Evolutionary conservation across 2,888 invertebrate species (phyloP), one percentile per base, ranked within the genome.

Genomic region (Lasioglossum calceatum): DNA sequence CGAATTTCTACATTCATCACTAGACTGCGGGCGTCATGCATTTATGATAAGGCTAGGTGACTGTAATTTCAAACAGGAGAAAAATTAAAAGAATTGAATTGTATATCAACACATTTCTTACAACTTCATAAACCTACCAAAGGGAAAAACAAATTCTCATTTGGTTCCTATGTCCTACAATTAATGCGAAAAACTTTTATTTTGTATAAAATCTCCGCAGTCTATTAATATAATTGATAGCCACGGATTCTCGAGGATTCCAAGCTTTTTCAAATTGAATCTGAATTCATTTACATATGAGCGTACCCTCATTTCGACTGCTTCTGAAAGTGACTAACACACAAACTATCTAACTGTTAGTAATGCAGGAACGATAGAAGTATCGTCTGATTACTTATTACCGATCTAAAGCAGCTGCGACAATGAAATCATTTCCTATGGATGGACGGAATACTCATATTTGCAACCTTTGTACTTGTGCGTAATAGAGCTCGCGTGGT

Each of bases 381-480:
- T 64, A 42, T 50, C 32, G 54, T 36, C 7, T 50, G n/a, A 36
- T 67, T 36, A 39, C 14, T 50, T 36, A 36, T 67, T 36, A 39
- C 14, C 14, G 8, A 32, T 64, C 14, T 67, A n/a, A 54, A 36
- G 54, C 71, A 76, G 54, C 58, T 70, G 67, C 32, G 64, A 23
- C 44, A 42, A 72, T 81, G 71, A 77, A 77, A 58, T 81, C 44
- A 47, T 77, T 71, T 77, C 36, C 23, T 47, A 32, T n/a, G 71
- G 7, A n/a, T 32, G 36, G 4, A 70, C 5, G 10, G 44, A 50
- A 39, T 47, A 61, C 36, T 36, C 77, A 39, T 70, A 77, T 72
- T 44, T 44, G 44, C 76, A 54, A 81, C 81, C 81, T 81, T 81
- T 81, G 81, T 50, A 77, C 76, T 70, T 19, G 36, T 58, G 58